These are phyloP conservation scores for Diorhabda carinulata DNA, from an alignment of 1,140 invertebrate genomes.

Conservation along the genomic window DNA sequence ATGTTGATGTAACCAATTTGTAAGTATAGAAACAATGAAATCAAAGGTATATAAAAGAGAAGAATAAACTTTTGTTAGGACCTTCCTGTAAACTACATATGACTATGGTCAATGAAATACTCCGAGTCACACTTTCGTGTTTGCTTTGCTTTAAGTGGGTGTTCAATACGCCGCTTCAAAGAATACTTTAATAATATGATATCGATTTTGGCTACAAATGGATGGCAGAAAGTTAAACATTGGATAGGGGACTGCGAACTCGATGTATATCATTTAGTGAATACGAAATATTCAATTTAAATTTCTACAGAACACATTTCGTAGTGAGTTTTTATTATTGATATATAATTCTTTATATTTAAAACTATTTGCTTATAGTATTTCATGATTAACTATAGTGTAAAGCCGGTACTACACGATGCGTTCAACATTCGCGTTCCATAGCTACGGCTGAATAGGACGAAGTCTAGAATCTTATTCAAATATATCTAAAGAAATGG, in stretches of 20 bases:
- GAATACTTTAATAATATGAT: conserved; percentile 8
- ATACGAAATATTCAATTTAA: neutral
- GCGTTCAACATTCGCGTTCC: too few relatives aligned
- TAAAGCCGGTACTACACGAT: too few relatives aligned
- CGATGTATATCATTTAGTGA: neutral
- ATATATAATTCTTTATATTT: neutral
- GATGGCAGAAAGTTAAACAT: neutral
- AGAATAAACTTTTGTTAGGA: neutral
- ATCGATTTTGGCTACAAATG: conserved; percentile 3
- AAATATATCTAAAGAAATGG: too few relatives aligned
- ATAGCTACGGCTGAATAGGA: too few relatives aligned
- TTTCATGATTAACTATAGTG: too few relatives aligned
- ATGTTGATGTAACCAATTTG: too few relatives aligned
- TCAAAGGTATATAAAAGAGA: too few relatives aligned
- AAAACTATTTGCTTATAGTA: too few relatives aligned
- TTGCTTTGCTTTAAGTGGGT: conserved; percentile 11
- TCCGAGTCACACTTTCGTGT: conserved; percentile 14
- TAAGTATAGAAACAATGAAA: too few relatives aligned
- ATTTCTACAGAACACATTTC: neutral
- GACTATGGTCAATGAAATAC: neutral
- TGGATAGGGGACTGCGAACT: neutral
- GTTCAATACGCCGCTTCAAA: conserved; percentile 7
- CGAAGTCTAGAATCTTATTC: too few relatives aligned
- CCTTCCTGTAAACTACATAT: neutral
- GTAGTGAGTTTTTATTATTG: conserved; percentile 1